phyloP scores from a whole-genome alignment of 2,888 invertebrate genomes.

The Darwinula stevensoni region DNA sequence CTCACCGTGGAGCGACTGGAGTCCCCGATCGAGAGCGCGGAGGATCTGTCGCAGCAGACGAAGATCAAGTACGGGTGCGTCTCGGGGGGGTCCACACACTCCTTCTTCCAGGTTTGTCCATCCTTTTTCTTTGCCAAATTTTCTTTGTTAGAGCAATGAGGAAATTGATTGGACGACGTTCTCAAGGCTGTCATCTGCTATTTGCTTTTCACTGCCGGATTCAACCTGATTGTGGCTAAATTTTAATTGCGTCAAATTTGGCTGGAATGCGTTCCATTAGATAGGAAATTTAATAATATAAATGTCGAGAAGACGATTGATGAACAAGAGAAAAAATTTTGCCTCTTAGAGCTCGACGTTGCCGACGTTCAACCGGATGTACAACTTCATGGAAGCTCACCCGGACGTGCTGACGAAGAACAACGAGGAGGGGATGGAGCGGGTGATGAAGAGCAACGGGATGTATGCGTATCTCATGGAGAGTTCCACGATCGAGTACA shows the following conservation, averaged over 20 bases:
- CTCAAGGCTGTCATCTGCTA: too few relatives aligned
- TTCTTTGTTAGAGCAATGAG: too few relatives aligned
- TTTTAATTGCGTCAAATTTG: too few relatives aligned
- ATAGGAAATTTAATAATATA: too few relatives aligned
- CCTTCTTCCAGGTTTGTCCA: constrained; percentile 17
- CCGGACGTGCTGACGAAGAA: constrained; percentile 12
- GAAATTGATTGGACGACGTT: too few relatives aligned
- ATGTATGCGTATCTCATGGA: constrained; percentile 24
- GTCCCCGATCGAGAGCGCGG: constrained; percentile 17
- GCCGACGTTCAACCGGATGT: constrained; percentile 56
- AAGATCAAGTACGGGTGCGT: constrained; percentile 22
- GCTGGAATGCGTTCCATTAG: too few relatives aligned
- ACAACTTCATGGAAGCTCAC: constrained; percentile 37
- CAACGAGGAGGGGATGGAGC: constrained; percentile 32
- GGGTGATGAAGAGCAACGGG: constrained; percentile 17
- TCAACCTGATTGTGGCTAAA: too few relatives aligned
- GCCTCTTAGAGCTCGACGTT: too few relatives aligned
- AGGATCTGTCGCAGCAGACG: constrained; percentile 12
- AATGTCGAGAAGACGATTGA: too few relatives aligned
- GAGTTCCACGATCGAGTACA: constrained; percentile 19
- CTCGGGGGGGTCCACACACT: constrained; percentile 20
- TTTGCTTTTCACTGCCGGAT: too few relatives aligned
- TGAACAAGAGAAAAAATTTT: too few relatives aligned
- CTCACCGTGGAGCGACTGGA: constrained; percentile 15
- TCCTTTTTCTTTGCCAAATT: not conserved